A percentile compares a stretch with the other conserved stretches of the same genome.
Evolutionary conservation across 2,888 invertebrate genomes (phyloP).

Genomic region (Neria commutata): DNA sequence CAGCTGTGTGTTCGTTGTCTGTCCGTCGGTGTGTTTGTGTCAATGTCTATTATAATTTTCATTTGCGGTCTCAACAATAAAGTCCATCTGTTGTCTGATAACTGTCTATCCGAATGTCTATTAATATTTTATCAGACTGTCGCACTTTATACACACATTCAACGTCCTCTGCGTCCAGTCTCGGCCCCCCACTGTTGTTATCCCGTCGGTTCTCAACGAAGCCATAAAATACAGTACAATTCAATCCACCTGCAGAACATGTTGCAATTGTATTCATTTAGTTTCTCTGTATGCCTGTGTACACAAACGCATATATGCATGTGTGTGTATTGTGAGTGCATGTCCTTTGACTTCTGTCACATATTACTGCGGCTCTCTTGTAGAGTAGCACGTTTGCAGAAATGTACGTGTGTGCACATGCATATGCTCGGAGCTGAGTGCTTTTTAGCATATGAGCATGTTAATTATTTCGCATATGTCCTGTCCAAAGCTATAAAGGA

Average conservation of each 20-base stretch:
- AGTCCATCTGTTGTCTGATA: conserved; percentile 60
- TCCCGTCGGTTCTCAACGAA: too few species aligned
- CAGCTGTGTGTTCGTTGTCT: not conserved
- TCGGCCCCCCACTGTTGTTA: not conserved
- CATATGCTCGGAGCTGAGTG: not conserved
- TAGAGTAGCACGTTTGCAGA: conserved; percentile 1
- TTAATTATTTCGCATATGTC: conserved; percentile 51
- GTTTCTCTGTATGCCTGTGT: conserved; percentile 13
- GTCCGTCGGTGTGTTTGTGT: conserved; percentile 16
- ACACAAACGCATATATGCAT: conserved; percentile 3
- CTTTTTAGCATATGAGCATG: conserved; percentile 26
- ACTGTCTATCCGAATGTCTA: conserved; percentile 59
- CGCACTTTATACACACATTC: conserved; percentile 34
- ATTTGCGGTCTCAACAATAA: conserved; percentile 55
- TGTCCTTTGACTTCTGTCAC: conserved; percentile 32
- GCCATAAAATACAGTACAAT: too few species aligned
- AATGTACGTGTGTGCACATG: not conserved
- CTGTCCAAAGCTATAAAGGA: too few species aligned
- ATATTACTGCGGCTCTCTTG: conserved; percentile 29
- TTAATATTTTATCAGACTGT: conserved; percentile 56
- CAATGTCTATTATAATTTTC: conserved; percentile 48
- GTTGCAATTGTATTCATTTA: not conserved
- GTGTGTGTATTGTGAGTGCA: not conserved
- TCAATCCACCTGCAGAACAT: too few species aligned
- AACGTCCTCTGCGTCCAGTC: too few species aligned